These are phyloP conservation scores for Malurus alboscapulatus DNA, from an alignment of 2,113 vertebrate genomes.

Conservation along the genomic window DNA sequence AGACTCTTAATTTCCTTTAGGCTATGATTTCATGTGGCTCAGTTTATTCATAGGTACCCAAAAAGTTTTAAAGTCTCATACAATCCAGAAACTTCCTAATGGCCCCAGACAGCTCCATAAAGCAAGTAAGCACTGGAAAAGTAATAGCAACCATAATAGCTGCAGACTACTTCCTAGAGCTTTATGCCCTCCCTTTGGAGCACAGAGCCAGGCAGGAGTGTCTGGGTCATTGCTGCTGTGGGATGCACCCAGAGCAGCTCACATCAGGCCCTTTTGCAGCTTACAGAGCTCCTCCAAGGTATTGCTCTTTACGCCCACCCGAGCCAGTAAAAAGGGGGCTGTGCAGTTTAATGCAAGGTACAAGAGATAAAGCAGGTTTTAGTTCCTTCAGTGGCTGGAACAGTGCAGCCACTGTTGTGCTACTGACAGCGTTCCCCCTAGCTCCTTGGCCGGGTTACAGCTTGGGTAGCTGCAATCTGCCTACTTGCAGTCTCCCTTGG, in stretches of 20 bases:
- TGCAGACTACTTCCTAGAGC: neutral
- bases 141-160: neutral
- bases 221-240: neutral
- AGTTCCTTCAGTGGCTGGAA: neutral
- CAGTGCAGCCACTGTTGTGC: neutral
- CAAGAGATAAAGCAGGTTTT: neutral
- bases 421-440: neutral
- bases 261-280: neutral
- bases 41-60: neutral
- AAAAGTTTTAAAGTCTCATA: constrained; percentile 1
- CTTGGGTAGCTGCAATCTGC: constrained; percentile 23
- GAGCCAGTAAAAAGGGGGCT: neutral
- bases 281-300: neutral
- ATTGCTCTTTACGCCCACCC: neutral
- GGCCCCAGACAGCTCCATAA: constrained; percentile 21
- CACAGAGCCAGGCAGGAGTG: neutral
- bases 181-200: neutral
- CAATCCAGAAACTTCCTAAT: constrained; percentile 23
- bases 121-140: constrained; percentile 19
- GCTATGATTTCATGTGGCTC: constrained; percentile 15
- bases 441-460: constrained; percentile 22
- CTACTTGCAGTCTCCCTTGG: neutral
- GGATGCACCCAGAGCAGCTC: neutral
- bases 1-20: constrained; percentile 53
- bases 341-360: neutral